These are phyloP conservation scores for Rhagophthalmus giganteus DNA, from an alignment of 2,888 invertebrate species.

Conservation along the genomic window DNA sequence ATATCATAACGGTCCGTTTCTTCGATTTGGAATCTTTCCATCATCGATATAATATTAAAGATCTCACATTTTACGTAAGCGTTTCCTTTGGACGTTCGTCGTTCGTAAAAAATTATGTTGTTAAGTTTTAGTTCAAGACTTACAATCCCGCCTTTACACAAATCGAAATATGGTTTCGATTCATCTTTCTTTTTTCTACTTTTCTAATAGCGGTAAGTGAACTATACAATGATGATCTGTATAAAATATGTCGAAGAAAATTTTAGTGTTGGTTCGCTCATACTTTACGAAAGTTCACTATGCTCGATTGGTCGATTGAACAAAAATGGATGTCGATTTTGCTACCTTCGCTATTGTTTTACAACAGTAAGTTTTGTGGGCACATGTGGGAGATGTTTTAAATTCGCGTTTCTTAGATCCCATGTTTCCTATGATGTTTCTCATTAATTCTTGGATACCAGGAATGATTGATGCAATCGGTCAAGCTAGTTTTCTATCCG, in stretches of 20 bases:
- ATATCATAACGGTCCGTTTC: slow-evolving; percentile 82
- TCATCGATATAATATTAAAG: slow-evolving; percentile 79
- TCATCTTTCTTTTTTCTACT: slow-evolving; percentile 86
- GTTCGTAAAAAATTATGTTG: background rate
- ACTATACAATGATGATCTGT: slow-evolving; percentile 2
- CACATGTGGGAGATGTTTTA: no score
- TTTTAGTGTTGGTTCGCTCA: slow-evolving; percentile 93
- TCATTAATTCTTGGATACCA: slow-evolving; percentile 86
- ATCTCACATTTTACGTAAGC: slow-evolving; percentile 85
- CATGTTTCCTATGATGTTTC: slow-evolving; percentile 86
- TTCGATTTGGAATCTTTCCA: slow-evolving; percentile 84
- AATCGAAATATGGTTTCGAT: slow-evolving; percentile 96
- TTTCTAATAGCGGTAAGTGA: slow-evolving; percentile 57
- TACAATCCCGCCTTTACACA: slow-evolving; percentile 96
- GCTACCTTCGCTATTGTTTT: slow-evolving; percentile 83
- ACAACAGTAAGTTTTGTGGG: slow-evolving; percentile 75
- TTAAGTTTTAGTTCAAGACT: slow-evolving; percentile 82
- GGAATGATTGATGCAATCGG: slow-evolving; percentile 90
- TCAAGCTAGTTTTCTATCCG: slow-evolving; percentile 87
- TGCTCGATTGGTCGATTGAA: slow-evolving; percentile 95
- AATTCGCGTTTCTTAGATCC: no score
- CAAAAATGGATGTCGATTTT: slow-evolving; percentile 94
- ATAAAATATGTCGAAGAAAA: slow-evolving; percentile 5
- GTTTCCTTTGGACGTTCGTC: background rate
- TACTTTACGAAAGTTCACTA: slow-evolving; percentile 80